Evolutionary conservation across 2,113 vertebrate genomes (phyloP), one percentile per base, ranked within the genome.

Genomic region (Atherinomorus stipes): DNA sequence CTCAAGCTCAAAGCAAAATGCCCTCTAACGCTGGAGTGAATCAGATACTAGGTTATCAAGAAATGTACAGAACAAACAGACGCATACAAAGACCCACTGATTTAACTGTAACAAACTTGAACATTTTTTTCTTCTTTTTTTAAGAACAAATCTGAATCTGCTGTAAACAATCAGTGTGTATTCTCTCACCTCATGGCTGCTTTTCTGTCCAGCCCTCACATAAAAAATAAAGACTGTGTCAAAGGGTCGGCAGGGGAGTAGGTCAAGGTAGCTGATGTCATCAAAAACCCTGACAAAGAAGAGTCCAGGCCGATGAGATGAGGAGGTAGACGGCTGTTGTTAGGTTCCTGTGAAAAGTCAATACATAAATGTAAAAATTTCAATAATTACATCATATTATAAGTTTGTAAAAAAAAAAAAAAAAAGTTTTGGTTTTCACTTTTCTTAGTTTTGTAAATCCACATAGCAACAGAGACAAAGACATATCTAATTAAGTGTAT

Each of bases 191-290:
- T 98, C 97, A 61, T 96, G 95, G 86, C 95, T 96, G 76, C 94
- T 97, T 91, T 98, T 98, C 94, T 99, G 97, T 71, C 96, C 96
- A 61, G 97, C 95, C 74, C 96, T 96, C 93, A 99, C 95, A 57
- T 99, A 99, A 94, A 98, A 99, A 89, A 98, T 93, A 90, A 99
- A 99, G 89, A 97, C 97, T 0, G 97, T 98, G 91, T 99, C 97
- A 80, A 98, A 99, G 25, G 97, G 97, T 82, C 97, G 95, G 91
- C 96, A 97, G 0, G 97, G 96, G 53, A 98, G 92, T 62, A 98
- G 93, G 93, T 99, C 97, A 89, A 99, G 85, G 91, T 96, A 98
- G 82, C 95, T 96, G 71, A 99, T 92, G 87, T 99, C 97, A 85
- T 99, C 96, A 90, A 97, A 97, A 99, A 99, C 0, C 97, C 97